These are phyloP conservation scores for Taphrorychus bicolor DNA, from an alignment of 2,888 invertebrate species.

Conservation along the genomic window DNA sequence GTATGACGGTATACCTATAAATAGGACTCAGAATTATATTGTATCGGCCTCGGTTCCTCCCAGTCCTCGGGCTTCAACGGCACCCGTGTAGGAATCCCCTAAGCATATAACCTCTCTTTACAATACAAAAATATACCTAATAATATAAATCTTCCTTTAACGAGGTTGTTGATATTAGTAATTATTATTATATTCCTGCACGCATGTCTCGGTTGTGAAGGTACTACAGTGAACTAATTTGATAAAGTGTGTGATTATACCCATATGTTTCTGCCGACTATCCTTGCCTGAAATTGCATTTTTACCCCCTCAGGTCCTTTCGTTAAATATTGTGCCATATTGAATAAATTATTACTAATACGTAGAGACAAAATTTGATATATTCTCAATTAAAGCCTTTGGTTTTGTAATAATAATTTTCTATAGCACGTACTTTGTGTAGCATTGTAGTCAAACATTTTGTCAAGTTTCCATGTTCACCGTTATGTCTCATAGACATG, in stretches of 20 bases:
- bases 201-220: conserved; percentile 52
- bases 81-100: conserved; percentile 52
- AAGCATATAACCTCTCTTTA: conserved; percentile 18
- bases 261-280: conserved; percentile 51
- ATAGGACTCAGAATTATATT: conserved; percentile 48
- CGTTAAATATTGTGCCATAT: conserved; percentile 48
- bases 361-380: no score
- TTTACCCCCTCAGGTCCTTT: no score
- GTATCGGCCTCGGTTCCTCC: conserved; percentile 54
- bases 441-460: conserved; percentile 57
- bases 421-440: neutral
- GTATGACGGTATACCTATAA: conserved; percentile 47
- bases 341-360: conserved; percentile 9
- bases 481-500: conserved; percentile 59
- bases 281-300: conserved; percentile 52
- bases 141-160: conserved; percentile 6
- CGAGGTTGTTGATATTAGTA: neutral
- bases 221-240: conserved; percentile 55
- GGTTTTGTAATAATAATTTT: no score
- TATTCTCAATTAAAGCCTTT: no score
- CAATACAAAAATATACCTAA: conserved; percentile 5
- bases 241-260: conserved; percentile 59
- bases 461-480: conserved; percentile 60
- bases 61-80: conserved; percentile 57
- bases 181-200: conserved; percentile 46